Evolutionary conservation across 2,113 vertebrate species (phyloP).

Genomic region (Tachycineta bicolor): DNA sequence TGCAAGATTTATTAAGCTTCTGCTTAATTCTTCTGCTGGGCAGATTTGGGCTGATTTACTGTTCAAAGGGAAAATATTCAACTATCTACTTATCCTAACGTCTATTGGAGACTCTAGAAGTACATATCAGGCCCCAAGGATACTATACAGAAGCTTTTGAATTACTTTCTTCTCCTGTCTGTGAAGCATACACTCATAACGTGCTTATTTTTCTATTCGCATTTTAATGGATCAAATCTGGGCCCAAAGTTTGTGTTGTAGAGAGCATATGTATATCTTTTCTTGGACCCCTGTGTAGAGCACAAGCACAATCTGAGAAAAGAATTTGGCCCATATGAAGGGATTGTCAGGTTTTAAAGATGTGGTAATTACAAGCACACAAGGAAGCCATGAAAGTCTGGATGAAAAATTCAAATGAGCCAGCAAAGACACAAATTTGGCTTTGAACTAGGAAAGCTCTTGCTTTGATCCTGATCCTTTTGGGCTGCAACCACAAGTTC

Average conservation of each 20-base stretch:
- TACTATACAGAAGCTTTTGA: background rate
- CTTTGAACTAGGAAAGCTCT: conserved; percentile 65
- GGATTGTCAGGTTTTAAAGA: conserved; percentile 68
- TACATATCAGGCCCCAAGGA: background rate
- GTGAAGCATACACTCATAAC: background rate
- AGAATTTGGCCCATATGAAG: conserved; percentile 63
- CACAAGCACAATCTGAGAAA: conserved; percentile 46
- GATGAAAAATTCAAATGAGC: conserved; percentile 67
- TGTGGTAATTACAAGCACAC: conserved; percentile 67
- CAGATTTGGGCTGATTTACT: conserved; percentile 48
- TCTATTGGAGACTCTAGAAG: conserved; percentile 7
- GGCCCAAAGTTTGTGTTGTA: conserved; percentile 43
- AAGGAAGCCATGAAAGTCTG: conserved; percentile 64
- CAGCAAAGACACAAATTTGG: conserved; percentile 70
- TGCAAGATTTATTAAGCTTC: conserved; percentile 32
- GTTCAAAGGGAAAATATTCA: conserved; percentile 43
- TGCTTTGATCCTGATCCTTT: conserved; percentile 69
- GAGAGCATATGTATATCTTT: conserved; percentile 53
- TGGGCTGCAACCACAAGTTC: conserved; percentile 58
- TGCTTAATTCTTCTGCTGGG: conserved; percentile 38
- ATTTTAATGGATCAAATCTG: conserved; percentile 55
- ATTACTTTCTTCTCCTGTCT: background rate
- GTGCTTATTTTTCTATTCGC: conserved; percentile 3
- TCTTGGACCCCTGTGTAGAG: conserved; percentile 47
- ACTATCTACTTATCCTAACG: background rate